phyloP scores from a whole-genome alignment of 2,888 invertebrate species.

The Unio pictorum region DNA sequence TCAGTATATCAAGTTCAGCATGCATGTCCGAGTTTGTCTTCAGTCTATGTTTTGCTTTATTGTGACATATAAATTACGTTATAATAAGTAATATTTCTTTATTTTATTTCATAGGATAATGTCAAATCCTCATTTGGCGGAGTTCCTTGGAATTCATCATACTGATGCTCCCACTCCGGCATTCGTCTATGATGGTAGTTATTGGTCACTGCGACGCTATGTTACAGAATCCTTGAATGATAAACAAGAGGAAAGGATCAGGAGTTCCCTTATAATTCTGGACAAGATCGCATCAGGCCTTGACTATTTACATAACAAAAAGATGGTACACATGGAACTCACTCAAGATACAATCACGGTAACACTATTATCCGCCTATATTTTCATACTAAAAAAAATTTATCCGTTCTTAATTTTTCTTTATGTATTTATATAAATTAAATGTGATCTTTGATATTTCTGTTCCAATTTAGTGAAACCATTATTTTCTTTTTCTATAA shows the following conservation, averaged over 20 bases:
- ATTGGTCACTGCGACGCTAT: conserved; percentile 33
- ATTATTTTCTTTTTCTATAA: neutral
- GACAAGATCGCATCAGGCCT: conserved; percentile 28
- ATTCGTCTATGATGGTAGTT: conserved; percentile 44
- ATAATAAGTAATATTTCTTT: neutral
- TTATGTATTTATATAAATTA: no score
- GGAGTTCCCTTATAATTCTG: conserved; percentile 9
- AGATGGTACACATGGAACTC: conserved; percentile 57
- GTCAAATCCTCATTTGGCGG: conserved; percentile 35
- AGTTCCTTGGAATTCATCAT: conserved; percentile 54
- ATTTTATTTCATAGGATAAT: neutral
- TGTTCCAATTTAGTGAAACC: neutral
- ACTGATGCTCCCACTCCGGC: conserved; percentile 37
- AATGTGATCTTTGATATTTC: no score
- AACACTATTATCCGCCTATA: conserved; percentile 4
- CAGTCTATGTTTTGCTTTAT: no score
- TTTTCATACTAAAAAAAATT: no score
- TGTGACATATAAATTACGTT: neutral
- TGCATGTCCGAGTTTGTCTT: no score
- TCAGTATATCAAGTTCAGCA: no score
- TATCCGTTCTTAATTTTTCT: no score
- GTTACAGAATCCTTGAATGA: conserved; percentile 1
- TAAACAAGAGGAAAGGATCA: conserved; percentile 7
- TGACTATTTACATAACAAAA: conserved; percentile 46
- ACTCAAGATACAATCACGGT: conserved; percentile 55